phyloP scores from a whole-genome alignment of 2,797 vertebrate genomes.

The Pseudomugil gertrudae region DNA sequence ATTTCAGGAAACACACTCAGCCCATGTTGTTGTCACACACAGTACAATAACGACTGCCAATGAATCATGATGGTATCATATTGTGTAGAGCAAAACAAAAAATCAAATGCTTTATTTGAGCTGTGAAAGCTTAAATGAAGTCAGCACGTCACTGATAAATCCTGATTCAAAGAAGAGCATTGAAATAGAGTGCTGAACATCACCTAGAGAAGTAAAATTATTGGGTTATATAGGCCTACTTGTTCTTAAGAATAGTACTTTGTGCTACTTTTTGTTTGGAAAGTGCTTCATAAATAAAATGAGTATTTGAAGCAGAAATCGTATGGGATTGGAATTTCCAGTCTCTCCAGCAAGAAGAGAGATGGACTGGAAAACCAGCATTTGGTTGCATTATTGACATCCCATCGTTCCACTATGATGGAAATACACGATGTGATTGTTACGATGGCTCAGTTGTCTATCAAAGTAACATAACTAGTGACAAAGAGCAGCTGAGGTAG shows the following conservation, averaged over 20 bases:
- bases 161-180: background rate
- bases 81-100: background rate
- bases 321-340: background rate
- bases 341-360: background rate
- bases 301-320: too few relatives aligned
- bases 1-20: background rate
- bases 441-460: too few relatives aligned
- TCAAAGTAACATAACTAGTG: background rate
- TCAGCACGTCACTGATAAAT: background rate
- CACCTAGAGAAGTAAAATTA: too few relatives aligned
- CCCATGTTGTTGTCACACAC: background rate
- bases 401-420: background rate
- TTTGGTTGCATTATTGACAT: background rate
- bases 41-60: background rate
- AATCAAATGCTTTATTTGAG: background rate
- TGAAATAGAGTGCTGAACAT: background rate
- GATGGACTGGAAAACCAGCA: background rate
- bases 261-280: too few relatives aligned
- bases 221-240: too few relatives aligned
- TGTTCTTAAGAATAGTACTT: too few relatives aligned
- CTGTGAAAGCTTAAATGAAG: background rate
- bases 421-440: background rate
- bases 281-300: too few relatives aligned
- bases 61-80: background rate
- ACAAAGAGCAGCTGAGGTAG: background rate